Percentiles rank a stretch among this genome's conserved stretches.
These are phyloP conservation scores for Leiothrix lutea DNA, from an alignment of 2,113 vertebrate species.

Conservation along the genomic window DNA sequence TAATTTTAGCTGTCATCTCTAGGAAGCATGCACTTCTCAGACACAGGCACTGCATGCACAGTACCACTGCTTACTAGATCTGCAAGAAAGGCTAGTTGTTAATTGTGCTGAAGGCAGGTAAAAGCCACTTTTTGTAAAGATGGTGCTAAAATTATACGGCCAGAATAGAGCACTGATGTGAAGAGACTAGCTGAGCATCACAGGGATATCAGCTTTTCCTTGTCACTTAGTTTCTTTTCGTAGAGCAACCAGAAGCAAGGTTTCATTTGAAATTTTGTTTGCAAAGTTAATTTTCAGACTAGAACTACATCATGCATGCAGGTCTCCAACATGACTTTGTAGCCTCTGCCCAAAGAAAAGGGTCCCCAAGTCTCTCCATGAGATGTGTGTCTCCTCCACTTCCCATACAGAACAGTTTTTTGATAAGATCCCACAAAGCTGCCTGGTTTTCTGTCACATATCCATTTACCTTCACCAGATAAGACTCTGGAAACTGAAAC, in stretches of 20 bases:
- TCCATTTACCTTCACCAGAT: accelerated
- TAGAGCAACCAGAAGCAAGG: not conserved
- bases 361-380: accelerated
- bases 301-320: not conserved
- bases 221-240: not conserved
- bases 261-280: not conserved
- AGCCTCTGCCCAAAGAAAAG: not conserved
- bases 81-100: not conserved
- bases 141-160: not conserved
- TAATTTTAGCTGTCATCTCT: not conserved
- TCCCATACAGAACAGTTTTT: not conserved
- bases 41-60: not conserved
- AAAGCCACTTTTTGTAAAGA: not conserved
- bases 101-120: not conserved
- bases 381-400: not conserved
- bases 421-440: not conserved
- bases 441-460: not conserved
- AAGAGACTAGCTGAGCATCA: not conserved
- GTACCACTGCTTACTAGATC: not conserved
- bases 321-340: not conserved
- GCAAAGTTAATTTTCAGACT: not conserved
- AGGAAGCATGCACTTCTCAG: not conserved
- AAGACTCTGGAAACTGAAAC: not conserved
- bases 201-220: not conserved
- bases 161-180: not conserved